These are phyloP conservation scores for Plectropomus leopardus DNA, from an alignment of 2,113 vertebrate species.

Conservation along the genomic window DNA sequence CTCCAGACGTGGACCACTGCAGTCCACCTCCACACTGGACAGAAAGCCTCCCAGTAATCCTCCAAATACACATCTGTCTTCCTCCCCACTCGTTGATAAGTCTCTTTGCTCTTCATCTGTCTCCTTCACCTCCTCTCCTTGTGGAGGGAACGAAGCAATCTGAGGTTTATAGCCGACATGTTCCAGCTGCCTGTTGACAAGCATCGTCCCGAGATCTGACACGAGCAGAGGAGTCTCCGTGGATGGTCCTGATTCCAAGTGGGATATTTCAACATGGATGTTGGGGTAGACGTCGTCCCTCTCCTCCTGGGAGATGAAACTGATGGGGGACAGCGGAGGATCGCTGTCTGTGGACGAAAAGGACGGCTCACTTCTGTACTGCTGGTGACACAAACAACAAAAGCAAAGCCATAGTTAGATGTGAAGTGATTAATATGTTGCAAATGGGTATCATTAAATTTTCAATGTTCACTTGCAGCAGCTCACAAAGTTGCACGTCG, in stretches of 20 bases:
- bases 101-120: constrained; percentile 23
- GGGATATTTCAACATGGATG: constrained; percentile 25
- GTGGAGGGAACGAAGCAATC: not conserved
- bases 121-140: constrained; percentile 40
- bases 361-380: constrained; percentile 38
- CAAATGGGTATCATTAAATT: too few species aligned
- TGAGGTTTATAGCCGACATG: constrained; percentile 77
- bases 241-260: not conserved
- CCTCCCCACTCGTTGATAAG: not conserved
- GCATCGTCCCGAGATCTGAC: not conserved
- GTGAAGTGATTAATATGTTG: not conserved
- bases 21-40: constrained; percentile 41
- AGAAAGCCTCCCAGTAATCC: constrained; percentile 53
- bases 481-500: constrained; percentile 1
- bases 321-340: constrained; percentile 81
- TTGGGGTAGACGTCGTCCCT: constrained; percentile 60
- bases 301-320: constrained; percentile 60
- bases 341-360: constrained; percentile 67
- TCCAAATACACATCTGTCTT: constrained; percentile 5
- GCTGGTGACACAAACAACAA: constrained; percentile 43
- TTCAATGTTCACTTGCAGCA: not conserved
- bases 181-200: constrained; percentile 15
- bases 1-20: constrained; percentile 6
- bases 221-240: constrained; percentile 16
- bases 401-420: not conserved